These are phyloP conservation scores for Heterotis niloticus DNA, from an alignment of 2,113 vertebrate genomes.

Conservation along the genomic window DNA sequence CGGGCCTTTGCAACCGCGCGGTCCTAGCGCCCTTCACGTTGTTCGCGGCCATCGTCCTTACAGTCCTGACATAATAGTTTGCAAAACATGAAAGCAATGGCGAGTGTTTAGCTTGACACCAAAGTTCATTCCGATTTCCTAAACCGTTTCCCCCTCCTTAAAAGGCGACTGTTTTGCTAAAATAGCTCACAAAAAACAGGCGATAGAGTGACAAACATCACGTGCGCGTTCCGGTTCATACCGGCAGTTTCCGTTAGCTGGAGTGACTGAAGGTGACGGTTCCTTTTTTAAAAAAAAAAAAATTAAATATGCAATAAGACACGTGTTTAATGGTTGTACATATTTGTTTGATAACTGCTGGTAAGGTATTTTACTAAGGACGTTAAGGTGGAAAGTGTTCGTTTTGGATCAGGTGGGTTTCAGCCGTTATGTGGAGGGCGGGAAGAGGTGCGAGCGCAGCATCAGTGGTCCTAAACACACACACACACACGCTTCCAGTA, in stretches of 20 bases:
- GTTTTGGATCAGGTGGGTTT: constrained; percentile 53
- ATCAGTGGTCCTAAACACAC: constrained; percentile 38
- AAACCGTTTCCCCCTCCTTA: too few relatives aligned
- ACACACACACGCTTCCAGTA: constrained; percentile 42
- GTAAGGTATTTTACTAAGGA: constrained; percentile 33
- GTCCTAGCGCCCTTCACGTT: not conserved
- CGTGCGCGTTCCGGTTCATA: too few relatives aligned
- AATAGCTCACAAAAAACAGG: not conserved
- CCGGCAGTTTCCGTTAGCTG: too few relatives aligned
- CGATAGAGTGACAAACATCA: too few relatives aligned
- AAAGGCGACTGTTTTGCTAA: too few relatives aligned
- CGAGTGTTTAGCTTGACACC: too few relatives aligned
- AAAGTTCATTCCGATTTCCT: too few relatives aligned
- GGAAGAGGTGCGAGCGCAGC: constrained; percentile 58
- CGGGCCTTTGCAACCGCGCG: constrained; percentile 28
- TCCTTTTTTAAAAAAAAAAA: too few relatives aligned
- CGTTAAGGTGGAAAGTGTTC: constrained; percentile 3
- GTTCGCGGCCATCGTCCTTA: too few relatives aligned
- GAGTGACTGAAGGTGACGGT: too few relatives aligned
- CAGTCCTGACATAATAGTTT: not conserved
- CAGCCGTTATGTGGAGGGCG: constrained; percentile 58
- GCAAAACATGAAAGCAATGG: not conserved
- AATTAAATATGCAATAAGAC: too few relatives aligned
- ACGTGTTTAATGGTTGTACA: too few relatives aligned
- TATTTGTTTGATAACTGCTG: not conserved